Evolutionary conservation across 2,888 invertebrate species (phyloP).

Genomic region (Papilio demoleus): DNA sequence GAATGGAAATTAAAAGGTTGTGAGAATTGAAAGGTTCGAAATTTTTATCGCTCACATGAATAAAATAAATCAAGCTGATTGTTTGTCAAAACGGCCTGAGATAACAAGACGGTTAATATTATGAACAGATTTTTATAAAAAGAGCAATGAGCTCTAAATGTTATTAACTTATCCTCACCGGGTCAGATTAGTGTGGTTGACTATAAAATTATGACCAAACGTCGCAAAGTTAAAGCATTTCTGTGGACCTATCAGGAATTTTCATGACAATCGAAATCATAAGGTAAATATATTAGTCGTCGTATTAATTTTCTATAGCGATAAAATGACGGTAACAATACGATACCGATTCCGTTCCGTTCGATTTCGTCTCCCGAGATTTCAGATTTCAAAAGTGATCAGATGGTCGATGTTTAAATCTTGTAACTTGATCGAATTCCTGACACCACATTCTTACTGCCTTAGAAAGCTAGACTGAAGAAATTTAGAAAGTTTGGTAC

Average conservation of each 20-base stretch:
- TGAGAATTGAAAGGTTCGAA: conserved; percentile 11
- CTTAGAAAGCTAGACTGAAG: conserved; percentile 23
- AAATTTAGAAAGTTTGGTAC: conserved; percentile 1
- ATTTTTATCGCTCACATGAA: background rate
- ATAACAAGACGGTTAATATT: background rate
- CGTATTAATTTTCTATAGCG: no score
- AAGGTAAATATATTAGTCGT: no score
- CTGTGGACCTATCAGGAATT: no score
- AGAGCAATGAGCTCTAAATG: background rate
- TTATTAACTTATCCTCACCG: background rate
- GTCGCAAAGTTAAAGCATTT: no score
- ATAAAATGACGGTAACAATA: no score
- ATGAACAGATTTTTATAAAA: background rate
- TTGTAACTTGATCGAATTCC: conserved; percentile 22
- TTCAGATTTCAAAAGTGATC: conserved; percentile 7
- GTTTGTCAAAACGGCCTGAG: background rate
- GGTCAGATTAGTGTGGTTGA: background rate
- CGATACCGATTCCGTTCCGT: no score
- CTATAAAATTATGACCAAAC: background rate
- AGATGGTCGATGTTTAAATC: conserved; percentile 16
- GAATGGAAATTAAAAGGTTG: conserved; percentile 13
- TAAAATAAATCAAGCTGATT: background rate
- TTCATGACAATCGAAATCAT: no score
- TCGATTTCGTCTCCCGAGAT: background rate
- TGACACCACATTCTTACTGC: conserved; percentile 1